Conservation (phyloP, 2,113 vertebrate species). For the Lagopus muta region DNA sequence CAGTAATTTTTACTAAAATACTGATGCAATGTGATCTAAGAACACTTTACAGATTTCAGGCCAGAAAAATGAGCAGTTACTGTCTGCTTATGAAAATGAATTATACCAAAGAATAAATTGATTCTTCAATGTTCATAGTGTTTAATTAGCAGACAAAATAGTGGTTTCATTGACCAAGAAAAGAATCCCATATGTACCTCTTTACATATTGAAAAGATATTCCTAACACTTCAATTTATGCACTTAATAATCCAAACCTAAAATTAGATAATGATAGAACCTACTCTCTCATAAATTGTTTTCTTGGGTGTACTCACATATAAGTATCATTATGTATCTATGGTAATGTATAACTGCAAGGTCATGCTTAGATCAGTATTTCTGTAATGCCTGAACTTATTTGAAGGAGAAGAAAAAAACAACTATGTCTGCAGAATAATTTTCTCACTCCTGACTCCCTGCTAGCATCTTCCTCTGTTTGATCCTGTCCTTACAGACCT, state of each 20-base stretch:
- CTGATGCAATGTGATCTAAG: slow-evolving; percentile 24
- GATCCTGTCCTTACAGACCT: slow-evolving; percentile 61
- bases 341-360: slow-evolving; percentile 10
- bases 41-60: slow-evolving; percentile 19
- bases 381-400: slow-evolving; percentile 12
- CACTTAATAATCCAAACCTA: neutral
- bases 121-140: slow-evolving; percentile 40
- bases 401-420: slow-evolving; percentile 51
- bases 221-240: slow-evolving; percentile 29
- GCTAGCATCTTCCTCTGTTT: slow-evolving; percentile 63
- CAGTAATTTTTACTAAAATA: slow-evolving; percentile 44
- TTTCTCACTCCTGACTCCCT: slow-evolving; percentile 52
- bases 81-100: slow-evolving; percentile 39
- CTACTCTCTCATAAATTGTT: neutral
- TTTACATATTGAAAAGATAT: slow-evolving; percentile 3
- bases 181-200: neutral
- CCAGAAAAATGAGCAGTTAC: neutral
- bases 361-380: neutral
- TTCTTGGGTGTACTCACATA: neutral
- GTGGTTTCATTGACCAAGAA: slow-evolving; percentile 13
- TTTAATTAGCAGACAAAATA: slow-evolving; percentile 59
- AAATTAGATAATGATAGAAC: slow-evolving; percentile 44
- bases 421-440: slow-evolving; percentile 51
- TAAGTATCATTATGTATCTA: neutral
- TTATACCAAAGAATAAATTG: slow-evolving; percentile 54